Evolutionary conservation across 1,140 invertebrate species (phyloP), one percentile per base, ranked within the genome.

Genomic region (Diorhabda elongata): DNA sequence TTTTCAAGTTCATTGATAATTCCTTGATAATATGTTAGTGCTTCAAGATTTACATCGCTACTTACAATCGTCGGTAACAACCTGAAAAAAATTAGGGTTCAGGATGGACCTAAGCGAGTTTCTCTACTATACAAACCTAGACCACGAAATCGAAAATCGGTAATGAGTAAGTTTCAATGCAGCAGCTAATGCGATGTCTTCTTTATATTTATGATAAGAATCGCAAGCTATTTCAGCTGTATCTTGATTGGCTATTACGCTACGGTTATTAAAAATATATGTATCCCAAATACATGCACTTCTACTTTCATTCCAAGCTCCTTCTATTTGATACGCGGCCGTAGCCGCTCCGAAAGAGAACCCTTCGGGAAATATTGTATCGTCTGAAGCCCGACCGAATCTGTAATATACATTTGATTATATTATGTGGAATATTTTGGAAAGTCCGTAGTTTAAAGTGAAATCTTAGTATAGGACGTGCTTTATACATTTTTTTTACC

Each of bases 21-120:
- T 42, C 84, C 82, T 69, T 88, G 85, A 77, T 91, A 91, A 74
- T 90, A 90, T 2, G 82, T 76, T 2, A 88, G 6, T 4, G n/a
- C 63, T 42, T 9, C 41, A 6, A 47, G 8, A 45, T 64, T 64
- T 26, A 52, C 63, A 26, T 44, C 6, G 56, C 41, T 26, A 52
- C 9, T 64, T 26, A 57, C 52, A 5, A 44, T 47, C 11, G 7
- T 64, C 3, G 63, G 63, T 5, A 64, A 44, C 8, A 64, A 47
- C 42, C 63, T 64, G 41, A 5, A 52, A 57, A 7, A 26, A 26
- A 26, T 2, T 52, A n/a, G 2, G 0, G 6, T 52, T 52, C 47
- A 4, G 47, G 2, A 52, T 52, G n/a, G n/a, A n/a, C 47, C 3
- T 8, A 52, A 52, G 26, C 26, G 26, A 26, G 26, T 26, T 26